phyloP scores from a whole-genome alignment of 2,888 invertebrate genomes.

The Drosophila diplacantha region DNA sequence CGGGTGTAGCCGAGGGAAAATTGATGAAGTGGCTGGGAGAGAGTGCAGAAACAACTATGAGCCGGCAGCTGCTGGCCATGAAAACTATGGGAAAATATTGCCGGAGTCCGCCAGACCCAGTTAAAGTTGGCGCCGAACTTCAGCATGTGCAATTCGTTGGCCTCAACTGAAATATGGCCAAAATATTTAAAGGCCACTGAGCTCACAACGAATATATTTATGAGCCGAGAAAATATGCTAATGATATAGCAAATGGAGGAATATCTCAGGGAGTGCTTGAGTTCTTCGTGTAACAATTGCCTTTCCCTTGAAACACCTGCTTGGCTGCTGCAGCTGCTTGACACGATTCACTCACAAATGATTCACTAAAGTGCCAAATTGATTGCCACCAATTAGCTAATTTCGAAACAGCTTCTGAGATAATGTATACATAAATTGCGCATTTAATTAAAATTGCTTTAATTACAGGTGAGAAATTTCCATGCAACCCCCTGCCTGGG shows the following conservation, averaged over 20 bases:
- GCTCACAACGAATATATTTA: not conserved
- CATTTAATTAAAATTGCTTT: not conserved
- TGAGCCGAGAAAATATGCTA: not conserved
- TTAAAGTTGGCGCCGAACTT: constrained; percentile 15
- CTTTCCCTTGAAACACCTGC: not conserved
- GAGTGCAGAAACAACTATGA: constrained; percentile 13
- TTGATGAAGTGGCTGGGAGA: constrained; percentile 17
- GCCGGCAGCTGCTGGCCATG: constrained; percentile 11
- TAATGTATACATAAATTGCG: not conserved
- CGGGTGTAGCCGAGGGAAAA: constrained; percentile 4
- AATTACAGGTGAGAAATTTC: not conserved
- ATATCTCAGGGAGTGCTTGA: not conserved
- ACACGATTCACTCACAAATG: not conserved
- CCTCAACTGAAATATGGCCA: not conserved
- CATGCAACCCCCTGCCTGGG: not conserved
- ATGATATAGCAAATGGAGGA: no score
- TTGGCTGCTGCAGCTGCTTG: not conserved
- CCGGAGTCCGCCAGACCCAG: not conserved
- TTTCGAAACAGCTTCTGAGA: not conserved
- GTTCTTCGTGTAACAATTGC: not conserved
- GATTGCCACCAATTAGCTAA: not conserved
- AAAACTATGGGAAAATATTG: constrained; percentile 17
- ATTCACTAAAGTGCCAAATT: not conserved
- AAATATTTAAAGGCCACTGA: constrained; percentile 1
- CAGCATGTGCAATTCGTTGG: constrained; percentile 2